Conservation (phyloP, 2,888 invertebrate species). For the Eupeodes latifasciatus region DNA sequence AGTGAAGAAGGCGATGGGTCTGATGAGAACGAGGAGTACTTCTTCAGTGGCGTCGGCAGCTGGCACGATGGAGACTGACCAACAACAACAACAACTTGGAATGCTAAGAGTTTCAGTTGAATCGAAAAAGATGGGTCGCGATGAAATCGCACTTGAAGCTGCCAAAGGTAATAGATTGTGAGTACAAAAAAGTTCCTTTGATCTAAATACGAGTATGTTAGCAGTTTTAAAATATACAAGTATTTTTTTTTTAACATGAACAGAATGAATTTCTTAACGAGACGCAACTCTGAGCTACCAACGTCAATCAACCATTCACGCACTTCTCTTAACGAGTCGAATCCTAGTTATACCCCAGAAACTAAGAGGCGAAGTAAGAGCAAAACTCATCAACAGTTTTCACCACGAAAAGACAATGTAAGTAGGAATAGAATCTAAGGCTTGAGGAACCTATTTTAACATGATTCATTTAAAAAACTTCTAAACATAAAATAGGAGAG, state of each 20-base stretch:
- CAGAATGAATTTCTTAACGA: conserved; percentile 83
- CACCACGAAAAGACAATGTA: conserved; percentile 84
- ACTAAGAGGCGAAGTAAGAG: conserved; percentile 78
- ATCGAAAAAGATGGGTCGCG: conserved; percentile 80
- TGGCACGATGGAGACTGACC: conserved; percentile 69
- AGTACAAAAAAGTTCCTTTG: conserved; percentile 73
- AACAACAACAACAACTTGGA: conserved; percentile 16
- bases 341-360: conserved; percentile 80
- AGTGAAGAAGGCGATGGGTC: conserved; percentile 77
- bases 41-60: conserved; percentile 83
- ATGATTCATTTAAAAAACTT: no score
- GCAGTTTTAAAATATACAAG: not conserved
- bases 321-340: conserved; percentile 83
- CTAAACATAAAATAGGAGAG: no score
- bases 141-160: conserved; percentile 82
- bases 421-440: conserved; percentile 58
- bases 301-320: conserved; percentile 81
- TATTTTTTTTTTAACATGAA: not conserved
- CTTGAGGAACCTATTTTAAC: no score
- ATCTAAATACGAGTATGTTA: no score
- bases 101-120: conserved; percentile 54
- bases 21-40: conserved; percentile 83
- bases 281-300: conserved; percentile 83
- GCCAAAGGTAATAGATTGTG: conserved; percentile 84
- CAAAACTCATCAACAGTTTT: conserved; percentile 78